Evolutionary conservation across 2,113 vertebrate species (phyloP).

Genomic region (Pituophis catenifer): DNA sequence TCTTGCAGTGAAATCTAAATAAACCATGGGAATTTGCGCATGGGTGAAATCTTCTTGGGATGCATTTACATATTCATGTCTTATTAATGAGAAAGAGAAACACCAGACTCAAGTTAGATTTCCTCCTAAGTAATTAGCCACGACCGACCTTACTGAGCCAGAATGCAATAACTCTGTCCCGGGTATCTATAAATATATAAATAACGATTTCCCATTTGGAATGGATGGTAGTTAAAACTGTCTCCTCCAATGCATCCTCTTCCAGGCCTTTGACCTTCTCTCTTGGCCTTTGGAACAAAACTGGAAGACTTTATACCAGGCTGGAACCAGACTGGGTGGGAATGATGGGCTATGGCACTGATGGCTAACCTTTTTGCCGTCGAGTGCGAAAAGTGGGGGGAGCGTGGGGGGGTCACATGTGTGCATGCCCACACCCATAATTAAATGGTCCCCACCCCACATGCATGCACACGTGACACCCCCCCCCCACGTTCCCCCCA

Average conservation of each 20-base stretch:
- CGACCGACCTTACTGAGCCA: slow-evolving; percentile 21
- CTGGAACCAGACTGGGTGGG: not conserved
- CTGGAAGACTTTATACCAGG: slow-evolving; percentile 32
- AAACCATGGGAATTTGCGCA: slow-evolving; percentile 6
- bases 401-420: too few species aligned
- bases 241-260: not conserved
- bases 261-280: slow-evolving; percentile 1
- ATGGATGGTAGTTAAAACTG: slow-evolving; percentile 7
- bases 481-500: too few species aligned
- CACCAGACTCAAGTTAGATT: slow-evolving; percentile 16
- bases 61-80: not conserved
- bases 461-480: too few species aligned
- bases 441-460: too few species aligned
- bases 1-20: slow-evolving; percentile 25
- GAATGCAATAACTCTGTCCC: slow-evolving; percentile 9
- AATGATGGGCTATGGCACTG: not conserved
- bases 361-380: too few species aligned
- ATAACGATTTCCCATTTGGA: slow-evolving; percentile 34
- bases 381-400: too few species aligned
- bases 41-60: not conserved
- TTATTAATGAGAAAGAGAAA: not conserved
- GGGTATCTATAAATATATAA: slow-evolving; percentile 36
- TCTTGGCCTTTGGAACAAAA: slow-evolving; percentile 37
- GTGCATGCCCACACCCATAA: too few species aligned
- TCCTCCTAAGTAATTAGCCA: slow-evolving; percentile 35